Base-by-base conservation (phyloP, 2,888 invertebrate species). In the Papilio elwesi region DNA sequence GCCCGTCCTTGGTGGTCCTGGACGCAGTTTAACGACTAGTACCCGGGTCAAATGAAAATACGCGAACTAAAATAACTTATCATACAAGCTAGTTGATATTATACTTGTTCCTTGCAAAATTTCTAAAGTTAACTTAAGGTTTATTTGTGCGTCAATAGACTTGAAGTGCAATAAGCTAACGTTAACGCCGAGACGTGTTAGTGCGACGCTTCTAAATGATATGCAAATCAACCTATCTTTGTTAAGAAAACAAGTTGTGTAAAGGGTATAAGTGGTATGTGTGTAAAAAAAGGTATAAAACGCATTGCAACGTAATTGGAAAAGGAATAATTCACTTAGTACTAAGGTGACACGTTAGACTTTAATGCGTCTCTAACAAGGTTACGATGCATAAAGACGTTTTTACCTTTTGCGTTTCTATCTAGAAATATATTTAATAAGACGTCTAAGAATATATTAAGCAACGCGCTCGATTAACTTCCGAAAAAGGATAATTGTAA, bases 311-410 rank as follows among this genome's bases (percentile, higher is more conserved):
- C 66, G 59, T 67, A 71, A 67, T 67, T 62, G 67, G 62, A 43
- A 53, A 70, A 70, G 47, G 47, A 11, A 53, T 67, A 67, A 67
- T 66, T 64, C 64, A 70, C 47, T 36, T 15, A 48, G 16, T n/a
- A 26, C n/a, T 49, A 15, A n/a, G 36, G 38, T 69, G 26, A 51
- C n/a, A 36, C 13, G 51, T 9, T n/a, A 65, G 36, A 65, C 65
- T 63, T 43, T 2, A 51, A 13, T 66, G 59, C 57, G 38, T 66
- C 12, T 57, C 48, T 52, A 26, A 59, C 51, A 59, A 71, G 71
- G 71, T 66, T 43, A 62, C 59, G 59, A 62, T 62, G 38, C 43
- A 43, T 59, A 43, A 62, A 15, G 59, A 43, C 43, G 12, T 15
- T 62, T 57, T 62, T 62, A 62, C 59, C 59, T 62, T 62, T 43